Percentiles rank a stretch among this genome's conserved stretches.
These are phyloP conservation scores for Machimus rusticus DNA, from an alignment of 2,888 invertebrate genomes.

Conservation along the genomic window DNA sequence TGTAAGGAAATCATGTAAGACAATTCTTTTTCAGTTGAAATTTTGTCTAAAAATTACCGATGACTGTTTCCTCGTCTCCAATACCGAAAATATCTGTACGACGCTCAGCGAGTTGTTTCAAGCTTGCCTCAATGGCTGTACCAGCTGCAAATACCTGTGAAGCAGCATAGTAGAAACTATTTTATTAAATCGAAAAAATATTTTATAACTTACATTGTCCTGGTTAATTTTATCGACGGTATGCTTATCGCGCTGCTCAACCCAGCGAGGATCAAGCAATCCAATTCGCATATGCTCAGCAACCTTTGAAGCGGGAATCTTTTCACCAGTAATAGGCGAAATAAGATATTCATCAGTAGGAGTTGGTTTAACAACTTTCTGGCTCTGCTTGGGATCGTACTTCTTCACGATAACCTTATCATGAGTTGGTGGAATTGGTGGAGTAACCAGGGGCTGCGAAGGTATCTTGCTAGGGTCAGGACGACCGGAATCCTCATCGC, in stretches of 20 bases:
- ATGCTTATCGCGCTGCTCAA: conserved; percentile 94
- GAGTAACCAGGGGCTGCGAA: conserved; percentile 63
- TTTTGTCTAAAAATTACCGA: conserved; percentile 73
- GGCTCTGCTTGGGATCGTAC: conserved; percentile 92
- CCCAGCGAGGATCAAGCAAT: conserved; percentile 95
- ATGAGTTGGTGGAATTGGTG: conserved; percentile 84
- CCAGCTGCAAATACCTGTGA: conserved; percentile 63
- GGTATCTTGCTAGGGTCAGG: conserved; percentile 61
- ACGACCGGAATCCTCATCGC: conserved; percentile 70
- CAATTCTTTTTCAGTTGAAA: background rate
- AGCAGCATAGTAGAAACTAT: background rate
- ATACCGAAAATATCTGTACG: conserved; percentile 99
- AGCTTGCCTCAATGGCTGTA: conserved; percentile 91
- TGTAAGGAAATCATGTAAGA: background rate
- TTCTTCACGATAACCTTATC: conserved; percentile 96
- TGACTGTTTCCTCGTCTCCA: conserved; percentile 98
- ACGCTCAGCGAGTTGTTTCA: conserved; percentile 95
- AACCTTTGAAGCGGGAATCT: conserved; percentile 95
- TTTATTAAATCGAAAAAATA: background rate
- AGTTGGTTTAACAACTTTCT: conserved; percentile 69
- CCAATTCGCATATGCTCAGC: conserved; percentile 98
- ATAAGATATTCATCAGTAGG: conserved; percentile 90
- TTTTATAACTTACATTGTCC: conserved; percentile 66
- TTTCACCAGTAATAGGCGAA: conserved; percentile 97
- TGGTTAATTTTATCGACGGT: conserved; percentile 93